Evolutionary conservation across 37 sponge, comb jelly and placozoan genomes (phyloP).

Genomic region (Beroe forskalii): DNA sequence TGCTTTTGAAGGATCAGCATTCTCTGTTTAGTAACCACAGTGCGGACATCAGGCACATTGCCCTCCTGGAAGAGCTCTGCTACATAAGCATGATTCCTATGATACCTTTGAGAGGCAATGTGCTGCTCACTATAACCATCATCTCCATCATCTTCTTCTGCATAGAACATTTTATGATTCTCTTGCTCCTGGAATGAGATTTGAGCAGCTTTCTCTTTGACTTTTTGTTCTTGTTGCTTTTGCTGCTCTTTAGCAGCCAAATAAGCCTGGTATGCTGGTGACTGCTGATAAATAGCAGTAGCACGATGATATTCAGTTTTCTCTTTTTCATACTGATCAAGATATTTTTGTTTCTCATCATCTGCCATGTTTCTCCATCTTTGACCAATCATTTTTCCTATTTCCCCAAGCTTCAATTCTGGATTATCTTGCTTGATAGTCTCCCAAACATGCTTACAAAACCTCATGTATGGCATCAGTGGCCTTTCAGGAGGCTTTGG

Average conservation of each 20-base stretch:
- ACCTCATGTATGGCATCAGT: constrained; percentile 45
- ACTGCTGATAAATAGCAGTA: constrained; percentile 36
- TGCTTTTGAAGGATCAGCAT: constrained; percentile 50
- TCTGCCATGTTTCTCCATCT: constrained; percentile 52
- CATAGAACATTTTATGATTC: constrained; percentile 56
- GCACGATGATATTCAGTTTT: constrained; percentile 36
- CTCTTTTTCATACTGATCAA: constrained; percentile 40
- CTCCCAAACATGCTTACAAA: constrained; percentile 59
- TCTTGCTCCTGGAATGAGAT: constrained; percentile 43
- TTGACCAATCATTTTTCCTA: constrained; percentile 43
- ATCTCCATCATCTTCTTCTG: constrained; percentile 56
- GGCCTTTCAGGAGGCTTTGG: constrained; percentile 60
- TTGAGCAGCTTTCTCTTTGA: constrained; percentile 37
- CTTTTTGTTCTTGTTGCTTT: constrained; percentile 48
- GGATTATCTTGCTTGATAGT: constrained; percentile 46
- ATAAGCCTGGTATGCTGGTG: constrained; percentile 43
- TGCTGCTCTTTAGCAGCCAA: constrained; percentile 45
- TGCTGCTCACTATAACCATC: constrained; percentile 34
- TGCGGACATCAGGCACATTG: constrained; percentile 31
- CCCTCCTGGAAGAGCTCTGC: constrained; percentile 46
- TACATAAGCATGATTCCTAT: constrained; percentile 27
- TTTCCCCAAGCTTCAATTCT: constrained; percentile 17
- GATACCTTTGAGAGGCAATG: constrained; percentile 5
- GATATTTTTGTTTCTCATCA: constrained; percentile 46
- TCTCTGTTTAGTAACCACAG: constrained; percentile 33